Conservation (phyloP, 2,797 vertebrate genomes). For the Podargus strigoides region DNA sequence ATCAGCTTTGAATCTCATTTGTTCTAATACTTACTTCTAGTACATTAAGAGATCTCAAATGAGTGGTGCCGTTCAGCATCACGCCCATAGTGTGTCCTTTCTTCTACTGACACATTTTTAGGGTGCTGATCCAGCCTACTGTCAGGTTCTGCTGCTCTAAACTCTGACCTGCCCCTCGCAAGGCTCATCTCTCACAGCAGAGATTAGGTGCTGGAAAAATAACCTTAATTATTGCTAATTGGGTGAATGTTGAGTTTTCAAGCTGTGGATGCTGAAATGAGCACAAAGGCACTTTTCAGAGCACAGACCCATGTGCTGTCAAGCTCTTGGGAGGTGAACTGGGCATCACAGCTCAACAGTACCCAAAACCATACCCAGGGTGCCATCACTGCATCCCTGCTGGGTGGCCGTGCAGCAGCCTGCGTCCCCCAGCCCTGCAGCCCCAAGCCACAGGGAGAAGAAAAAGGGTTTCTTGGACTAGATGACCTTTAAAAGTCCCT, state of each 20-base stretch:
- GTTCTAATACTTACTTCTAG: background rate
- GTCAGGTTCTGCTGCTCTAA: background rate
- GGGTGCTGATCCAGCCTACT: background rate
- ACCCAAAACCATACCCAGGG: background rate
- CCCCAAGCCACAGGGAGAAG: background rate
- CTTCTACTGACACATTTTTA: fast-evolving
- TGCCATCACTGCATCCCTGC: fast-evolving
- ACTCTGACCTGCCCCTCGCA: background rate
- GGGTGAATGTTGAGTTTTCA: background rate
- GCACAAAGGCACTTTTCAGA: fast-evolving
- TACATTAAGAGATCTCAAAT: background rate
- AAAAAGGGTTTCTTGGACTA: background rate
- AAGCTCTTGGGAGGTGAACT: background rate
- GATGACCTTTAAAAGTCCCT: background rate
- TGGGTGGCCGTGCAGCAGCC: background rate
- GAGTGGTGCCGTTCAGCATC: background rate
- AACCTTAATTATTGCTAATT: background rate
- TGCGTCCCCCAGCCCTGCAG: fast-evolving
- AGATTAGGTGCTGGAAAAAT: background rate
- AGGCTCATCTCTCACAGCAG: background rate
- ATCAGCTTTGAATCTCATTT: background rate
- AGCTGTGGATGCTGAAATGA: background rate
- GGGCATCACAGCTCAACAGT: background rate
- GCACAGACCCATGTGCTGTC: background rate
- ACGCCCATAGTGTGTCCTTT: fast-evolving